phyloP scores from a whole-genome alignment of 2,888 invertebrate species.

The Bedellia somnulentella region DNA sequence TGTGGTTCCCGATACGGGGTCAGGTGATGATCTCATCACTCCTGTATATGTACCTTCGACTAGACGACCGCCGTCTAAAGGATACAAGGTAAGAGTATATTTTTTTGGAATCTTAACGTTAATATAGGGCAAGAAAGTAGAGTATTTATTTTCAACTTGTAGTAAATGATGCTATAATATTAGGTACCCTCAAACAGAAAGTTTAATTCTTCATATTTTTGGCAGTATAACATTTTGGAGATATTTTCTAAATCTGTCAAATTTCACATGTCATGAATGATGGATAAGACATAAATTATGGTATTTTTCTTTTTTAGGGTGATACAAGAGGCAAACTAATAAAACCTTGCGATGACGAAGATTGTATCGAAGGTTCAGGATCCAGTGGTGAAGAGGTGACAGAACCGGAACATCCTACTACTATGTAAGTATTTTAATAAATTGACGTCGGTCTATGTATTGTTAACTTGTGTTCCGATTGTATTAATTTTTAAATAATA shows the following conservation, averaged over 20 bases:
- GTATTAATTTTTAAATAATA: too few relatives aligned
- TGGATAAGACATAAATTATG: too few relatives aligned
- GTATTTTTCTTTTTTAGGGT: constrained; percentile 23
- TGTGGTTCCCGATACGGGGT: constrained; percentile 79
- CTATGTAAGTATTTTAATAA: constrained; percentile 34
- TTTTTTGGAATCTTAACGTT: background rate
- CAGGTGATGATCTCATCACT: constrained; percentile 90
- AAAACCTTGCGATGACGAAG: constrained; percentile 81
- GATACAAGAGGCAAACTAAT: constrained; percentile 35
- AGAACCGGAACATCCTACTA: constrained; percentile 65
- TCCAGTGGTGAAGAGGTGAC: constrained; percentile 68
- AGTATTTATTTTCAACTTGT: too few relatives aligned
- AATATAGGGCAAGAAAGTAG: background rate
- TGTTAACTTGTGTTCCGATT: too few relatives aligned
- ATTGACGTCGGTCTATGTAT: too few relatives aligned
- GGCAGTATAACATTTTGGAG: background rate
- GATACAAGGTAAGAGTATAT: constrained; percentile 24
- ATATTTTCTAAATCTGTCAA: too few relatives aligned
- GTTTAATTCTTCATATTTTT: too few relatives aligned
- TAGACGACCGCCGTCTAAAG: constrained; percentile 55
- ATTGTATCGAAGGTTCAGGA: constrained; percentile 82
- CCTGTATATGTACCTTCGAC: constrained; percentile 89
- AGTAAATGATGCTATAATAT: too few relatives aligned
- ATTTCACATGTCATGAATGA: too few relatives aligned
- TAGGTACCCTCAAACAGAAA: too few relatives aligned